Percentiles rank a stretch among this genome's conserved stretches.
These are phyloP conservation scores for Sphaerodactylus townsendi DNA, from an alignment of 2,113 vertebrate genomes.

Conservation along the genomic window DNA sequence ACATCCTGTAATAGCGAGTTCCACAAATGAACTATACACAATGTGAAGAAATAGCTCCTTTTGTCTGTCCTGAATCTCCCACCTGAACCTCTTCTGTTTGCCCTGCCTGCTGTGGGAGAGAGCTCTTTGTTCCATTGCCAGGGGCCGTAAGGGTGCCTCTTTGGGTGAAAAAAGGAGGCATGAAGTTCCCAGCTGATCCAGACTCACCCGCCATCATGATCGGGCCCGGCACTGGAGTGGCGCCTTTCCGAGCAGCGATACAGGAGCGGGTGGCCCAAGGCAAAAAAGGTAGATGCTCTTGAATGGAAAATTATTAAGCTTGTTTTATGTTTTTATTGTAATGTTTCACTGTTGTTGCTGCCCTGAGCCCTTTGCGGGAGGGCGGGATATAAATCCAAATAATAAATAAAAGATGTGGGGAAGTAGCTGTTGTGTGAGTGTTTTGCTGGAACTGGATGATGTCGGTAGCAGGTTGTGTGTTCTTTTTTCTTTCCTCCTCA, in stretches of 20 bases:
- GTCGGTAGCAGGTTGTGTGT: background rate
- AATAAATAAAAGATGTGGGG: too few species aligned
- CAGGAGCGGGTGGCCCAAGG: constrained; percentile 85
- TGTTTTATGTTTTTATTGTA: too few species aligned
- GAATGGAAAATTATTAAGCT: too few species aligned
- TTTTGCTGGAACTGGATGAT: background rate
- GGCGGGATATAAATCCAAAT: too few species aligned
- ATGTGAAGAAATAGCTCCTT: too few species aligned
- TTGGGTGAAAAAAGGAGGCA: constrained; percentile 87
- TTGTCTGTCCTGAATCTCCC: too few species aligned
- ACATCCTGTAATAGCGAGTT: too few species aligned
- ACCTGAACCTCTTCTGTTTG: too few species aligned
- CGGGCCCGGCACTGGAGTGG: constrained; percentile 94
- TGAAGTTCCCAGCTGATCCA: constrained; percentile 81
- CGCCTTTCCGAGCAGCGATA: constrained; percentile 89
- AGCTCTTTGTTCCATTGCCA: constrained; percentile 48
- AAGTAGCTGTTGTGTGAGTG: background rate
- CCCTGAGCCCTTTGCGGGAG: too few species aligned
- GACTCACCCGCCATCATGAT: constrained; percentile 87
- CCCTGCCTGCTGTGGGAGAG: rapidly evolving
- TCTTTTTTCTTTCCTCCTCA: background rate
- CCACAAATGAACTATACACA: too few species aligned
- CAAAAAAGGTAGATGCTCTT: constrained; percentile 69
- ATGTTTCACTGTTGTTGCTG: too few species aligned
- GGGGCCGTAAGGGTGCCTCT: constrained; percentile 82